Evolutionary conservation across 35 echinoderm and acorn worm genomes (phyloP), one percentile per base, ranked within the genome.

Genomic region (Apostichopus japonicus): DNA sequence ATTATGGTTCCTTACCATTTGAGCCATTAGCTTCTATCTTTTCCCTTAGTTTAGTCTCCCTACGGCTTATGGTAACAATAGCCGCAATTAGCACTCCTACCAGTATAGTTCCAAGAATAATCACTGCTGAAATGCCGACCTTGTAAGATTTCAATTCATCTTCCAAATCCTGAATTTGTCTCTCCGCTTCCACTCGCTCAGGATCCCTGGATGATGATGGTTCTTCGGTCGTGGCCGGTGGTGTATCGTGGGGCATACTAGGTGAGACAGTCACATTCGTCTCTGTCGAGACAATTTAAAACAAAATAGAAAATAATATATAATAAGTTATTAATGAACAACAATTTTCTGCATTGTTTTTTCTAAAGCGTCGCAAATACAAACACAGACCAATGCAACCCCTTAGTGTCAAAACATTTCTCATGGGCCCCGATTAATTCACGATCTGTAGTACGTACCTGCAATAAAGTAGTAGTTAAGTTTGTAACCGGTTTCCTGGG

Each of bases 401-500:
- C n/a, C n/a, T 44, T 44, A 44, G 33, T 44, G 33, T 44, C 33
- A 44, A 44, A 44, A 44, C 33, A 44, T 44, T 44, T 44, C 33
- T 44, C 33, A 44, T 44, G 33, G 33, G 33, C 33, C 33, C 27
- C 33, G 33, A 44, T 44, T 44, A n/a, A 44, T 44, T 44, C 33
- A 4, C 33, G 33, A 4, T 44, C 27, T 33, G 1, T 33, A 33
- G 27, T 65, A 27, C n/a, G 70, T 72, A 89, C 86, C 56, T 44
- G 86, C 0, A 8, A 65, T 62, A 56, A 90, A 90, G 11, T 56
- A 77, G 71, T 53, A 90, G 55, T 90, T 78, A 53, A 90, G 88
- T 78, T 92, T 92, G 57, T 83, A 92, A 21, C 91, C 91, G 8
- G 56, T 71, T 52, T 93, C 92, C 63, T 84, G 59, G 1, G 92